Conservation (phyloP, 1,140 invertebrate species). For the Halictus rubicundus region DNA sequence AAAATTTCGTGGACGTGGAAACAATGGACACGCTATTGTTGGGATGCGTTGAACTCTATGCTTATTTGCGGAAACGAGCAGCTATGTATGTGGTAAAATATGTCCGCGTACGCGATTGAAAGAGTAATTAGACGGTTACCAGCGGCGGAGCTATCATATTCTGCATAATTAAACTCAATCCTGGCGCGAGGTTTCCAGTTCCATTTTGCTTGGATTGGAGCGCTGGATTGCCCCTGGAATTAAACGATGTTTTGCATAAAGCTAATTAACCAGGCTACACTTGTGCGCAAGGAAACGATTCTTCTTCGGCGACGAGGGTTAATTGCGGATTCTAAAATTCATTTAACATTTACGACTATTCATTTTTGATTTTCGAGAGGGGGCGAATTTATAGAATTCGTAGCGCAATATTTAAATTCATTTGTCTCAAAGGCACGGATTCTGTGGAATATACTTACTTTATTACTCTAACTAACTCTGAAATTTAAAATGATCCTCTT, state of each 20-base stretch:
- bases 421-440: neutral
- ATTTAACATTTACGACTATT: too few species aligned
- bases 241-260: neutral
- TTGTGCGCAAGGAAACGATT: too few species aligned
- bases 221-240: neutral
- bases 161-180: constrained; percentile 2
- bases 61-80: neutral
- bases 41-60: neutral
- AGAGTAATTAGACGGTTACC: constrained; percentile 5
- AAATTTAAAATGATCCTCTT: too few species aligned
- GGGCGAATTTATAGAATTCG: too few species aligned
- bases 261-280: neutral
- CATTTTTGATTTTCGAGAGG: too few species aligned
- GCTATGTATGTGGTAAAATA: neutral
- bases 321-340: too few species aligned
- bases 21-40: neutral
- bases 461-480: too few species aligned
- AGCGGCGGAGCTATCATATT: neutral
- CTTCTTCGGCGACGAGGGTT: too few species aligned
- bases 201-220: too few species aligned
- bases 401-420: too few species aligned
- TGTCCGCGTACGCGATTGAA: neutral
- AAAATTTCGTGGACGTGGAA: neutral
- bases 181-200: neutral
- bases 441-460: too few species aligned